Percentiles rank a stretch among this genome's conserved stretches.
phyloP scores from a whole-genome alignment of 2,888 invertebrate species.

The Malthinus flaveolus region DNA sequence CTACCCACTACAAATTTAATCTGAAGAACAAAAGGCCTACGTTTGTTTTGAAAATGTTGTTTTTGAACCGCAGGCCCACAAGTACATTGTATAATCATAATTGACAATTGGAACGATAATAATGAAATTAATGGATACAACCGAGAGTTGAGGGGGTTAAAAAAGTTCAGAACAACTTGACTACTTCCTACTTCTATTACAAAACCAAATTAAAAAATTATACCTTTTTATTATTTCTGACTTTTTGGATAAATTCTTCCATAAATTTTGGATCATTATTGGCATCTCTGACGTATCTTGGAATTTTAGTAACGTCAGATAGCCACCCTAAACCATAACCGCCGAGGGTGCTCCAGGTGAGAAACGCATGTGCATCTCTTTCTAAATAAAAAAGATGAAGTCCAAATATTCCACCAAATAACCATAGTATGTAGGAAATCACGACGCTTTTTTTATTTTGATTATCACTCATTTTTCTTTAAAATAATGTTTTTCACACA shows the following conservation, averaged over 20 bases:
- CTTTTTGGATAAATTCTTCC: slow-evolving; percentile 64
- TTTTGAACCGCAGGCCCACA: too few species aligned
- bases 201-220: slow-evolving; percentile 30
- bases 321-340: slow-evolving; percentile 90
- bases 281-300: slow-evolving; percentile 81
- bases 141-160: too few species aligned
- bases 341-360: slow-evolving; percentile 86
- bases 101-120: too few species aligned
- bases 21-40: too few species aligned
- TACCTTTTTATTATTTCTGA: slow-evolving; percentile 69
- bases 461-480: slow-evolving; percentile 6
- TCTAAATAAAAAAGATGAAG: slow-evolving; percentile 89
- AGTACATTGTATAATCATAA: too few species aligned
- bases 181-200: too few species aligned
- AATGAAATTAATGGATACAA: too few species aligned
- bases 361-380: slow-evolving; percentile 86
- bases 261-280: slow-evolving; percentile 74
- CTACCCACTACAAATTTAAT: too few species aligned
- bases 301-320: slow-evolving; percentile 81
- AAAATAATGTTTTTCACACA: not conserved
- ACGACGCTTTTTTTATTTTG: slow-evolving; percentile 61
- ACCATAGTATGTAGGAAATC: slow-evolving; percentile 81
- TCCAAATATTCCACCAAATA: slow-evolving; percentile 86
- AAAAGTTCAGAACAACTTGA: too few species aligned
- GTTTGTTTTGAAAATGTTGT: too few species aligned